phyloP scores from a whole-genome alignment of 2,888 invertebrate species.

The Seira musarum region DNA sequence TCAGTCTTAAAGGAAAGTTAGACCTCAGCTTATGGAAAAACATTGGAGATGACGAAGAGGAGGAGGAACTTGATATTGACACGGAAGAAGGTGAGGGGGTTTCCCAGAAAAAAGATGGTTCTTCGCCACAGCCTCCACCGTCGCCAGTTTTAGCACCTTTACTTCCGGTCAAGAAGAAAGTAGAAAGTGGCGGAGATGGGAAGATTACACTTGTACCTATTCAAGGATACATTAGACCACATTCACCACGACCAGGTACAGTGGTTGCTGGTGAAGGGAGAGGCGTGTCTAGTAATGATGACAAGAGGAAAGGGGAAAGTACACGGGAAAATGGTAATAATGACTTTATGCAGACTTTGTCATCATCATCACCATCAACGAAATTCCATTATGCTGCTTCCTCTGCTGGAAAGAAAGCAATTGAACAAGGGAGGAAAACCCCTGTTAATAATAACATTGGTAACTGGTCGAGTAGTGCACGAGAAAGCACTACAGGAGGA shows the following conservation, averaged over 20 bases:
- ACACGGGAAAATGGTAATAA: constrained; percentile 12
- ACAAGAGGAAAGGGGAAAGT: background rate
- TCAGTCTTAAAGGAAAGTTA: constrained; percentile 32
- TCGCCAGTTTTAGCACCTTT: constrained; percentile 37
- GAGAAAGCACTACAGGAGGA: constrained; percentile 20
- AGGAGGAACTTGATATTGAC: constrained; percentile 8
- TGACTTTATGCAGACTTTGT: background rate
- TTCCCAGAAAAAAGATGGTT: background rate
- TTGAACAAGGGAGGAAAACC: constrained; percentile 13
- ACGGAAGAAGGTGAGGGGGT: constrained; percentile 3
- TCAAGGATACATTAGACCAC: background rate
- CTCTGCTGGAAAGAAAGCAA: constrained; percentile 30
- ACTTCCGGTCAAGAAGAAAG: constrained; percentile 26
- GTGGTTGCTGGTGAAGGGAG: background rate
- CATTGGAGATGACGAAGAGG: constrained; percentile 36
- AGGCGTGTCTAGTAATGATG: background rate
- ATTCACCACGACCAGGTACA: constrained; percentile 15
- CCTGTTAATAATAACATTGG: constrained; percentile 7
- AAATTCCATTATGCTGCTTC: constrained; percentile 22
- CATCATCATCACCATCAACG: background rate
- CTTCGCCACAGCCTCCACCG: background rate
- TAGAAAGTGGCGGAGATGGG: constrained; percentile 10
- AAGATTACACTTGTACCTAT: background rate
- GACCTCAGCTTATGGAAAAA: constrained; percentile 36
- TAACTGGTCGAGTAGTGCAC: constrained; percentile 15